A percentile compares a stretch with the other conserved stretches of the same genome.
phyloP scores from a whole-genome alignment of 2,797 vertebrate species.

The Lepilemur septentrionalis region DNA sequence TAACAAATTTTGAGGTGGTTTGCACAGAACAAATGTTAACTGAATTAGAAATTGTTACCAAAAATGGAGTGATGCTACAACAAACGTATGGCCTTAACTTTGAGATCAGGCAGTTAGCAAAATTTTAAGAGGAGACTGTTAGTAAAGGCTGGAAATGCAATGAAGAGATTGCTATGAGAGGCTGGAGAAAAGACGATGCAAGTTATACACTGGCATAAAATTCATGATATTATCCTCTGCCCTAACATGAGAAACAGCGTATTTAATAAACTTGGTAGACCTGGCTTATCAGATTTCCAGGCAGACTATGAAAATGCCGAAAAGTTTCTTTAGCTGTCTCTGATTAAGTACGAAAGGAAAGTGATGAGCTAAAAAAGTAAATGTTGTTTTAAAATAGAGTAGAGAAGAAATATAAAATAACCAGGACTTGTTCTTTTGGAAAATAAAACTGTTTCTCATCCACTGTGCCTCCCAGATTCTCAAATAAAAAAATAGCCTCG shows the following conservation, averaged over 20 bases:
- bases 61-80: not conserved
- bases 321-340: not conserved
- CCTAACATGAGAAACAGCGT: not conserved
- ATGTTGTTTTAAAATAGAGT: not conserved
- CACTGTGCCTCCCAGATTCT: not conserved
- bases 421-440: not conserved
- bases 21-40: not conserved
- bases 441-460: not conserved
- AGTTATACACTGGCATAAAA: not conserved
- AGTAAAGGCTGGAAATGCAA: not conserved
- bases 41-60: not conserved
- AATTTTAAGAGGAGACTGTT: not conserved
- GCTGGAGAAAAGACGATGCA: fast-evolving
- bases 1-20: not conserved
- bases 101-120: not conserved
- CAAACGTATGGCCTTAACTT: not conserved
- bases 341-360: not conserved
- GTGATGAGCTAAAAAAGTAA: not conserved
- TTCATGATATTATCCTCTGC: not conserved
- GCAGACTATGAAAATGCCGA: not conserved
- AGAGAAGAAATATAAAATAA: not conserved
- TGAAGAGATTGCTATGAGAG: not conserved
- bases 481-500: not conserved
- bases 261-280: not conserved
- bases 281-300: not conserved